phyloP scores from a whole-genome alignment of 2,797 vertebrate genomes.

The Enteromius thamalakanensis region DNA sequence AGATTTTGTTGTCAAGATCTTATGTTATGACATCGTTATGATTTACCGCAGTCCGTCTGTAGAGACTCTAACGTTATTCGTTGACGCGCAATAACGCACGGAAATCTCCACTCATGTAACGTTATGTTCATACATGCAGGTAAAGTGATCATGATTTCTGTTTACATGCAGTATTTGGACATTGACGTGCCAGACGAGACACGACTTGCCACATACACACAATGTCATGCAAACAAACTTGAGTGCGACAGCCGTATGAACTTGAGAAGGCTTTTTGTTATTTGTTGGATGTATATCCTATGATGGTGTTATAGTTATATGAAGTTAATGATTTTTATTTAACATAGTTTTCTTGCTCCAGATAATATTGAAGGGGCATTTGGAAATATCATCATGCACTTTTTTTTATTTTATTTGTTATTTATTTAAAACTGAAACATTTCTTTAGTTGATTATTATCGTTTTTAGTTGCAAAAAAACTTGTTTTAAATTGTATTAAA shows the following conservation, averaged over 20 bases:
- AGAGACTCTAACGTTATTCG: background rate
- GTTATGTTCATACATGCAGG: background rate
- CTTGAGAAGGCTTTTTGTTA: background rate
- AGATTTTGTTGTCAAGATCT: background rate
- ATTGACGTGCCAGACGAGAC: constrained; percentile 18
- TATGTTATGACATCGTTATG: background rate
- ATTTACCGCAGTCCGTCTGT: background rate
- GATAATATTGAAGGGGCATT: background rate
- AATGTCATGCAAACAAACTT: background rate
- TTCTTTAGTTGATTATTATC: background rate
- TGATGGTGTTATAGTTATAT: background rate
- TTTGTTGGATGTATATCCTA: background rate
- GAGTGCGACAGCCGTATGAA: background rate
- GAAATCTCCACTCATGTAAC: background rate
- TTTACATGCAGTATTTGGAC: background rate
- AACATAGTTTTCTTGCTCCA: background rate
- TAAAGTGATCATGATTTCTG: constrained; percentile 2
- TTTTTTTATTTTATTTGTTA: background rate
- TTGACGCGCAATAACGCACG: background rate
- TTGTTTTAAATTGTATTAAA: no score
- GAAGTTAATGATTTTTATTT: background rate
- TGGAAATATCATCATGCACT: background rate
- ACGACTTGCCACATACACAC: constrained; percentile 7
- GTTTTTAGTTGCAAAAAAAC: background rate
- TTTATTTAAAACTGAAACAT: background rate